Evolutionary conservation across 2,797 vertebrate genomes (phyloP), one percentile per base, ranked within the genome.

Genomic region (Myripristis jacobus): DNA sequence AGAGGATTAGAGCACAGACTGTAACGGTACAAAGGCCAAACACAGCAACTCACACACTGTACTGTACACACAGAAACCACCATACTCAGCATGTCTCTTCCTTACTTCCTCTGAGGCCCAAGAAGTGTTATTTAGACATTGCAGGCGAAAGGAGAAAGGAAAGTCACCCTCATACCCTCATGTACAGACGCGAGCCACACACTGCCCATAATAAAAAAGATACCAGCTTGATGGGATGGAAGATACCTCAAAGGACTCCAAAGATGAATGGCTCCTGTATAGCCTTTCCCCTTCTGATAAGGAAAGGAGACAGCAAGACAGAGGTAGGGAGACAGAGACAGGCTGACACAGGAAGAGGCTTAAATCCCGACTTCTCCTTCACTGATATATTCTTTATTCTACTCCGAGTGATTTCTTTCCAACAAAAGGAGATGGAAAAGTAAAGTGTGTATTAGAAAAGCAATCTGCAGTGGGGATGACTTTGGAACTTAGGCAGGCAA

Each of bases 361-460:
- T 44, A 36, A 71, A 82, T 73, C 36, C 27, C 36, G 19, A 36
- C 53, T 58, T 48, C 34, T 68, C 13, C 41, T 36, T 60, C 50
- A 22, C 13, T 29, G 43, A 43, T 62, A 50, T 60, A 21, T 77
- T 44, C 27, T 69, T 84, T 75, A 70, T 72, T 79, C 48, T 73
- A 51, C 63, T 70, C 62, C 53, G 54, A 66, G 27, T 29, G 60
- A 85, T 83, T 80, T 31, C 59, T 82, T 70, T 77, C 51, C 46
- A 66, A 68, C 34, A 58, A 82, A 54, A 69, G 73, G 15, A 73
- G 75, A 73, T 70, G n/a, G 56, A 65, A 73, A 70, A 70, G 73
- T 79, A 68, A 90, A 66, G 63, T 78, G 75, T 77, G 69, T 74
- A 82, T 88, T 77, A 70, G 46, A 75, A 82, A 85, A 82, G 36